Conservation (phyloP, 2,888 invertebrate genomes). For the Rhabditoides inermis region DNA sequence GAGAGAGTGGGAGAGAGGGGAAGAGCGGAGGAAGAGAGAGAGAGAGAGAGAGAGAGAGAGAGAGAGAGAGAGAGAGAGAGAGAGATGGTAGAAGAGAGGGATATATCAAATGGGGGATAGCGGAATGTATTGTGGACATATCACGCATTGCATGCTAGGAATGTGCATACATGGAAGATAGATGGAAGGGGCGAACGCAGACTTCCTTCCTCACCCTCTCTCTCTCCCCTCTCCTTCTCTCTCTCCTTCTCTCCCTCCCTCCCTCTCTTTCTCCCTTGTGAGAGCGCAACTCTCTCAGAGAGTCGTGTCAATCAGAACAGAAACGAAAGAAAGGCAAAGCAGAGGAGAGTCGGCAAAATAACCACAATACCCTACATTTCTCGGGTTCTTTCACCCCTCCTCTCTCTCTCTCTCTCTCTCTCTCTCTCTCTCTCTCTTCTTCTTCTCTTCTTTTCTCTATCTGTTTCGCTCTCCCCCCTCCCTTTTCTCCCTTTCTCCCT, state of each 20-base stretch:
- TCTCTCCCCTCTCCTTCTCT: neutral
- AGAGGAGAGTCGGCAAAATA: neutral
- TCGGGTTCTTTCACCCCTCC: conserved; percentile 3
- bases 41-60: neutral
- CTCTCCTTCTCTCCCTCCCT: neutral
- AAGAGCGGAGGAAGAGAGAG: neutral
- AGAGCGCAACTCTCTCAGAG: neutral
- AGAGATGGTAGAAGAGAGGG: conserved; percentile 1
- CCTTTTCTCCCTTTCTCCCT: neutral
- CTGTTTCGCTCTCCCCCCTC: neutral
- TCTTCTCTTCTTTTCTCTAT: neutral
- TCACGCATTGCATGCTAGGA: no score
- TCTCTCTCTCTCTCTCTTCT: neutral
- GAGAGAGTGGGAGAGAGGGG: neutral
- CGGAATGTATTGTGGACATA: no score
- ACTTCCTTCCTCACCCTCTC: neutral
- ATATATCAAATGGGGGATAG: neutral
- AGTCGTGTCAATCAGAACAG: neutral
- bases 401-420: neutral
- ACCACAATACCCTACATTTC: neutral
- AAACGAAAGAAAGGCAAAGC: no score
- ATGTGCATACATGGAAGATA: no score
- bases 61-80: conserved; percentile 4
- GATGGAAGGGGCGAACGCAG: no score
- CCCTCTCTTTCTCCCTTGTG: neutral